Conservation (phyloP, 2,113 vertebrate genomes). For the Gallinago media region DNA sequence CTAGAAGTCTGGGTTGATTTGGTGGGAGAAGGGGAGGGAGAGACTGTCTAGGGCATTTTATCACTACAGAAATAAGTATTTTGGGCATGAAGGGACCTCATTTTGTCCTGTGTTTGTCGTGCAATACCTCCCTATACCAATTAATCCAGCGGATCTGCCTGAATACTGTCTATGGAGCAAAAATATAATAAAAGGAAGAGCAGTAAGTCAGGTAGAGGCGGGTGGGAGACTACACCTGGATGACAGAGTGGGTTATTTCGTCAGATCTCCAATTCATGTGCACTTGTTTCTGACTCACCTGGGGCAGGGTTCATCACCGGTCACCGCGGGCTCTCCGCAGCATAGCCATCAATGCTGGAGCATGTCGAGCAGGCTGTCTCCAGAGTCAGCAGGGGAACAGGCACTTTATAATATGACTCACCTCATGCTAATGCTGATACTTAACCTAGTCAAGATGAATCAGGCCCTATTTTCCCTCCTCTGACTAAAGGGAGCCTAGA, state of each 20-base stretch:
- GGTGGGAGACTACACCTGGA: background rate
- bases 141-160: background rate
- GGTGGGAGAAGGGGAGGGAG: background rate
- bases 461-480: background rate
- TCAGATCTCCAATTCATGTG: background rate
- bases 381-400: background rate
- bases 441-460: background rate
- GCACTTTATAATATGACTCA: background rate
- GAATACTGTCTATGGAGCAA: background rate
- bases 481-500: background rate
- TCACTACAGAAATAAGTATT: background rate
- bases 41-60: background rate
- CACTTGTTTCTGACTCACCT: background rate
- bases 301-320: background rate
- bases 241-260: background rate
- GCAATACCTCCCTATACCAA: background rate
- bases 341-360: accelerated
- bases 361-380: background rate
- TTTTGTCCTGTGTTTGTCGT: background rate
- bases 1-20: background rate
- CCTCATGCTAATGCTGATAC: background rate
- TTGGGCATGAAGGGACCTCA: background rate
- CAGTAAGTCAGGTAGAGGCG: background rate
- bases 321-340: background rate
- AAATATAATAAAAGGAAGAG: background rate